Evolutionary conservation across 2,113 vertebrate species (phyloP).

Genomic region (Drymodes brunneopygia): DNA sequence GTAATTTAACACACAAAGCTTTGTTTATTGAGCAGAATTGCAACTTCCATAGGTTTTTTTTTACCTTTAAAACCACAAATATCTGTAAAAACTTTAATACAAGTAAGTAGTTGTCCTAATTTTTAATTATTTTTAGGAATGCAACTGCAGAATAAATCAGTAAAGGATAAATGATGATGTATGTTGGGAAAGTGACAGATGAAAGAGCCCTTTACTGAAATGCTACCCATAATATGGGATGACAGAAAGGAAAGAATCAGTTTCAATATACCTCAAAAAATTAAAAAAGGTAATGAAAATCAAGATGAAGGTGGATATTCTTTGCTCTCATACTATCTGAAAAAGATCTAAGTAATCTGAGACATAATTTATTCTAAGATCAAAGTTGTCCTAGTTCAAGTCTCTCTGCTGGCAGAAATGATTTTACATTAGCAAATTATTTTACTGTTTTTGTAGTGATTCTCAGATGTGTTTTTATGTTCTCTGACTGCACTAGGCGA

Average conservation of each 20-base stretch:
- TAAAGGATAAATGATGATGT: not conserved
- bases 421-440: constrained; percentile 1
- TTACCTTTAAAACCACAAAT: not conserved
- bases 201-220: not conserved
- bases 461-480: not conserved
- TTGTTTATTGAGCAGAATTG: not conserved
- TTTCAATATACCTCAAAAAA: not conserved
- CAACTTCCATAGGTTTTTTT: not conserved
- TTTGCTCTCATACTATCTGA: not conserved
- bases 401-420: not conserved
- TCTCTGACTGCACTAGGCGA: not conserved
- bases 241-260: not conserved
- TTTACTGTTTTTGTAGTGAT: not conserved
- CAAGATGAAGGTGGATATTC: not conserved
- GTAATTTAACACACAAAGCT: not conserved
- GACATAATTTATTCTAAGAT: constrained; percentile 44
- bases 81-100: not conserved
- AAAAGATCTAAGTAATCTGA: constrained; percentile 23
- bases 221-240: not conserved
- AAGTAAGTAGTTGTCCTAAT: not conserved
- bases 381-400: constrained; percentile 54
- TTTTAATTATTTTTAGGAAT: not conserved
- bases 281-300: not conserved
- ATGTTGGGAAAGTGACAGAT: not conserved
- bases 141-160: not conserved